A percentile compares a stretch with the other conserved stretches of the same genome.
Conservation (phyloP, 2,888 invertebrate species). For the Synergus japonicus region DNA sequence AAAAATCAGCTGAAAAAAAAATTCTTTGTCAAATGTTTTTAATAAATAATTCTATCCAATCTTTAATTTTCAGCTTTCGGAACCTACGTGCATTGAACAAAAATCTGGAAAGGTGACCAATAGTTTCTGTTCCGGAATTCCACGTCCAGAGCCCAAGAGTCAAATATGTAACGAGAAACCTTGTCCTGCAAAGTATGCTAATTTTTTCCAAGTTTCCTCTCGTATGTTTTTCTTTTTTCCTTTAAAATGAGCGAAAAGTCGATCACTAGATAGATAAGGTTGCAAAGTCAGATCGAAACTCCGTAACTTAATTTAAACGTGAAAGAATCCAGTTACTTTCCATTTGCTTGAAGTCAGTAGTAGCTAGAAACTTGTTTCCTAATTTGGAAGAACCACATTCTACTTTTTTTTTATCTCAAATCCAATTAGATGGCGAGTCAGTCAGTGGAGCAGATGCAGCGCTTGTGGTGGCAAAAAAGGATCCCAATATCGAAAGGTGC, state of each 20-base stretch:
- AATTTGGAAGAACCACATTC: not conserved
- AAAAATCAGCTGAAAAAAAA: too few relatives aligned
- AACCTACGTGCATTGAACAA: conserved; percentile 81
- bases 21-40: too few relatives aligned
- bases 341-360: not conserved
- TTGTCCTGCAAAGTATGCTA: conserved; percentile 77
- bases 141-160: conserved; percentile 75
- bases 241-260: too few relatives aligned
- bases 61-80: conserved; percentile 66
- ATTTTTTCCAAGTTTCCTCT: not conserved
- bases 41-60: conserved; percentile 32
- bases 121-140: conserved; percentile 75
- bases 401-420: not conserved
- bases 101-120: conserved; percentile 81
- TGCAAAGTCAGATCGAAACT: too few relatives aligned
- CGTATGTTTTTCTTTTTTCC: too few relatives aligned
- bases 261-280: too few relatives aligned
- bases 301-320: too few relatives aligned
- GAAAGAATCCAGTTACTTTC: not conserved
- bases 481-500: conserved; percentile 76
- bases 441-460: conserved; percentile 83
- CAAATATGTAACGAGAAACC: conserved; percentile 78
- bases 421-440: conserved; percentile 81
- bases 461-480: conserved; percentile 79
- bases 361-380: not conserved